Conservation (phyloP, 2,797 vertebrate genomes). For the Cygnus olor region DNA sequence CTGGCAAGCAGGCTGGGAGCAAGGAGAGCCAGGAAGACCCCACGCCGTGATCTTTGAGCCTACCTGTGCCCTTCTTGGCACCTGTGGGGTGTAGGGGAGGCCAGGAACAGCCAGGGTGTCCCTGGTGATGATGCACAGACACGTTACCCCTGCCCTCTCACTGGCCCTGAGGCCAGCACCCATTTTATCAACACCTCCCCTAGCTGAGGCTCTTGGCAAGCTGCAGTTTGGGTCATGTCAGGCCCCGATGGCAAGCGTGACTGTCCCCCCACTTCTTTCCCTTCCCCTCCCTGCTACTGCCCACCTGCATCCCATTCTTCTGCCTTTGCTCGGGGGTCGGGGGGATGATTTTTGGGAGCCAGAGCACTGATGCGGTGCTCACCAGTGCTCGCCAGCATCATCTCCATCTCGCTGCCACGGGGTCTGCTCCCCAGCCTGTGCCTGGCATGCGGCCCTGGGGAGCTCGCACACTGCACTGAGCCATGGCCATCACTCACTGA, state of each 20-base stretch:
- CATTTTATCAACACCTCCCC: neutral
- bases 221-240: neutral
- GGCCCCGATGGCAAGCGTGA: neutral
- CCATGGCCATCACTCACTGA: slow-evolving; percentile 51
- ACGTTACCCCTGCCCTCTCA: fast-evolving
- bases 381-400: neutral
- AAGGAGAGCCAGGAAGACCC: neutral
- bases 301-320: neutral
- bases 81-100: neutral
- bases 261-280: neutral
- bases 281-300: neutral
- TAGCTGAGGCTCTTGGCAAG: neutral
- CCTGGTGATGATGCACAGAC: fast-evolving
- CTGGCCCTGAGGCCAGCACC: neutral
- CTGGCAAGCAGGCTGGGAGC: neutral
- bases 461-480: slow-evolving; percentile 28
- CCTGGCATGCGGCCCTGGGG: slow-evolving; percentile 40
- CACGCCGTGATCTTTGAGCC: fast-evolving
- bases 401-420: slow-evolving; percentile 6
- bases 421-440: slow-evolving; percentile 52
- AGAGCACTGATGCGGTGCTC: neutral
- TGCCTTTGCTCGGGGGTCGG: neutral
- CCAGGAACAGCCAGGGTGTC: neutral
- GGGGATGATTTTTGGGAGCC: neutral
- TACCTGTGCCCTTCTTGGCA: neutral